Evolutionary conservation across 2,113 vertebrate genomes (phyloP).

Genomic region (Athene noctua): DNA sequence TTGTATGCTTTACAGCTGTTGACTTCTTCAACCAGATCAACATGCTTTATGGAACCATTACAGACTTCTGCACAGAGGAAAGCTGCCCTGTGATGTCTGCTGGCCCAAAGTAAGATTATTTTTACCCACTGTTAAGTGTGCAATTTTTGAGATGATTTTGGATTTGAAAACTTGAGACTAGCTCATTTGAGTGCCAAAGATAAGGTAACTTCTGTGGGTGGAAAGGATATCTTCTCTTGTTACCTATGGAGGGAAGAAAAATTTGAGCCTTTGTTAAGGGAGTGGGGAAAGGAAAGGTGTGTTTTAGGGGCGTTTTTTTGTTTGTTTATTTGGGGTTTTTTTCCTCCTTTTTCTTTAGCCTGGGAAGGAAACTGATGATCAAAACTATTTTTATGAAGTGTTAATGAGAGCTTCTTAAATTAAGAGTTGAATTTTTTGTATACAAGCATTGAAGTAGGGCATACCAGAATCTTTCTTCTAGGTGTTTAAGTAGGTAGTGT

Average conservation of each 20-base stretch:
- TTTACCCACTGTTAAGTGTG: fast-evolving
- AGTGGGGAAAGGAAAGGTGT: neutral
- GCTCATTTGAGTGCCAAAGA: neutral
- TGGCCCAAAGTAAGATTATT: constrained; percentile 81
- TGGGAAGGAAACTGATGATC: neutral
- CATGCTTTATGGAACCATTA: constrained; percentile 89
- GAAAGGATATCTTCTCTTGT: neutral
- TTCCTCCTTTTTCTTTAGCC: neutral
- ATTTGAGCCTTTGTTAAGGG: neutral
- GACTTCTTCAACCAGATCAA: constrained; percentile 93
- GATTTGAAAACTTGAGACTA: neutral
- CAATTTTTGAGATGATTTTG: neutral
- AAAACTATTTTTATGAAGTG: neutral
- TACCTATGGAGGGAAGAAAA: neutral
- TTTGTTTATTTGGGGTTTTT: neutral
- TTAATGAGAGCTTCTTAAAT: neutral
- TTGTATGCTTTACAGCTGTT: constrained; percentile 75
- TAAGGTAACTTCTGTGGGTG: neutral
- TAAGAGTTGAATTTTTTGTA: neutral
- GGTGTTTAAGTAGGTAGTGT: neutral
- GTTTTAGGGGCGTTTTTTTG: fast-evolving
- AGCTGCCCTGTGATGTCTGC: constrained; percentile 87
- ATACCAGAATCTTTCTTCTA: neutral
- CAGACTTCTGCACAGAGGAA: constrained; percentile 88
- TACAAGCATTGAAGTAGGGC: neutral